Evolutionary conservation across 2,113 vertebrate species (phyloP), one percentile per base, ranked within the genome.

Genomic region (Urocynchramus pylzowi): DNA sequence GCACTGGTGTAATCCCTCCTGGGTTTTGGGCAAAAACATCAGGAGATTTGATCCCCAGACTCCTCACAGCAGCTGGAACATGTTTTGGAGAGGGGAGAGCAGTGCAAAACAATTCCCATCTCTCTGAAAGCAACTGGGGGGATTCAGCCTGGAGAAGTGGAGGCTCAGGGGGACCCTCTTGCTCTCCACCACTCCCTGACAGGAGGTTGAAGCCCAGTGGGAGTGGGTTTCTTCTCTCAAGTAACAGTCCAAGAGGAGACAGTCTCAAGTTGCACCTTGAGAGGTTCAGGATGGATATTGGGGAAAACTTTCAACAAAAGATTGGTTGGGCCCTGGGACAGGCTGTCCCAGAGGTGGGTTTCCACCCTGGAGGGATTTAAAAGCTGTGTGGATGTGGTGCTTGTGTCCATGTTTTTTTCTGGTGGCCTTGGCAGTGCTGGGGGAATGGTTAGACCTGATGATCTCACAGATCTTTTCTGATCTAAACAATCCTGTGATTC

Each of bases 371-470:
- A 57, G 64, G 39, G 10, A 19, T 76, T 53, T 77, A 35, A 63
- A 57, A 68, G 8, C 37, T 1, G 0, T 21, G 16, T 23, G 71
- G 20, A n/a, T 28, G 10, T 56, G 39, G 23, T 5, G 2, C 74
- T 39, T 17, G 26, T 31, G 14, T 27, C 8, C 28, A 1, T 23
- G 19, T 33, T 8, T 64, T 64, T 30, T 26, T 23, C 54, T 73
- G 44, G 28, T 83, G 49, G 42, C 16, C 35, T 54, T 76, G 53
- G 28, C 54, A 50, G 39, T 39, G 17, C n/a, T 78, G n/a, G 15
- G 41, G 37, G 31, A 45, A 45, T 0, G 0, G 19, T 52, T 56
- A 30, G 22, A 45, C 37, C 56, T 4, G 20, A 35, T 82, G 37
- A 73, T 27, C 37, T 74, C n/a, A 37, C 45, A 71, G 18, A 22